Conservation (phyloP, 1,140 invertebrate genomes). For the Drosophila virilis region DNA sequence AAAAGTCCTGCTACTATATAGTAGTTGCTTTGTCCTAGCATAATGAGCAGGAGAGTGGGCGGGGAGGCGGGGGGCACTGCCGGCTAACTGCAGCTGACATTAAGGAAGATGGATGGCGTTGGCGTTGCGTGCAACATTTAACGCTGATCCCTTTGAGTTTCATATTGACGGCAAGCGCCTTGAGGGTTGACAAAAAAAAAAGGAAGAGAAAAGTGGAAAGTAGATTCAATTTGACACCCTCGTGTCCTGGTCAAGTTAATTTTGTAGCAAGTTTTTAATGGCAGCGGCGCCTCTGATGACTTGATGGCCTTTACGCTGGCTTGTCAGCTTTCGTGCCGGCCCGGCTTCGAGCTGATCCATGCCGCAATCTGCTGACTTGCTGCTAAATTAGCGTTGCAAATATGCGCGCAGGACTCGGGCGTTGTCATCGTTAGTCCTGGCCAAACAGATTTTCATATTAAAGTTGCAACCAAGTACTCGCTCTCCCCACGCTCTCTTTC, state of each 20-base stretch:
- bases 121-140: slow-evolving; percentile 79
- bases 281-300: slow-evolving; percentile 47
- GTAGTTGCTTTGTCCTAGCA: slow-evolving; percentile 76
- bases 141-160: slow-evolving; percentile 73
- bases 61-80: not conserved
- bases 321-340: slow-evolving; percentile 8
- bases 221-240: slow-evolving; percentile 68
- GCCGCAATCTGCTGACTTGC: slow-evolving; percentile 51
- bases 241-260: slow-evolving; percentile 70
- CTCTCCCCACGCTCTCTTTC: slow-evolving; percentile 24
- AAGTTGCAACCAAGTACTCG: slow-evolving; percentile 67
- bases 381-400: slow-evolving; percentile 80
- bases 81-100: slow-evolving; percentile 72
- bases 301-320: slow-evolving; percentile 51
- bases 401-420: slow-evolving; percentile 50
- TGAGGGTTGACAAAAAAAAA: slow-evolving; percentile 12
- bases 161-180: slow-evolving; percentile 65
- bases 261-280: slow-evolving; percentile 69
- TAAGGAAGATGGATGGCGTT: slow-evolving; percentile 80
- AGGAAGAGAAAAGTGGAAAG: not conserved
- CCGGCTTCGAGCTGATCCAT: slow-evolving; percentile 28
- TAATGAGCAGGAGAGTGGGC: slow-evolving; percentile 47
- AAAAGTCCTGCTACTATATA: slow-evolving; percentile 38
- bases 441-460: slow-evolving; percentile 78
- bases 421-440: slow-evolving; percentile 55